Evolutionary conservation across 2,797 vertebrate species (phyloP).

Genomic region (Florisuga fusca): DNA sequence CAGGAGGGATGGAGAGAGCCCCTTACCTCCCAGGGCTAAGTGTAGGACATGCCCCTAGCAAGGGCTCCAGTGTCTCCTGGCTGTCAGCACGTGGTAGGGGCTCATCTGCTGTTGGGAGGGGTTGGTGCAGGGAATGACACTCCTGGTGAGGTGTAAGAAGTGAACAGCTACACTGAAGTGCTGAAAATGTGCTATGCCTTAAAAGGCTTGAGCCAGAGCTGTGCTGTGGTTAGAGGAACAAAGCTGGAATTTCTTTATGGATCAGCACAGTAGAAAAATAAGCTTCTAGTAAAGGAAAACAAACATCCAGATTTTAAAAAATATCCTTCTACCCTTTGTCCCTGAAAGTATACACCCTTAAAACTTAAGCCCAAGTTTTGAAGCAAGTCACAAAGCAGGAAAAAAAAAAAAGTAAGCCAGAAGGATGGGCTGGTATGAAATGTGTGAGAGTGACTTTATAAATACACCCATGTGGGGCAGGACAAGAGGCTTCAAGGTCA

Average conservation of each 20-base stretch:
- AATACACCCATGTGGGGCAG: background rate
- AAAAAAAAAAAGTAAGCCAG: background rate
- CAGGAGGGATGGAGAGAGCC: background rate
- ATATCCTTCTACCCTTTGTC: background rate
- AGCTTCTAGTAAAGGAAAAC: background rate
- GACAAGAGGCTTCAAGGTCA: background rate
- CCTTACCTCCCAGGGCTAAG: background rate
- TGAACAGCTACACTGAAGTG: background rate
- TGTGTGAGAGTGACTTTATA: background rate
- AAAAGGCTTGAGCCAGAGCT: background rate
- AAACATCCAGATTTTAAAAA: background rate
- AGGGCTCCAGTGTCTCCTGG: fast-evolving
- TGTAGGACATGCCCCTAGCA: fast-evolving
- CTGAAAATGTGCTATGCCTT: background rate
- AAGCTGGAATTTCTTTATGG: background rate
- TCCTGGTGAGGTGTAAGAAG: background rate
- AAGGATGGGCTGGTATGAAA: background rate
- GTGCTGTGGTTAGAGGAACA: background rate
- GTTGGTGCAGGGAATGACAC: background rate
- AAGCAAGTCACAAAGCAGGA: background rate
- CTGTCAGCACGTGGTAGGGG: background rate
- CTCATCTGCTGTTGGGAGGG: background rate
- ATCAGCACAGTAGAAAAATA: background rate
- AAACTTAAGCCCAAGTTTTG: background rate
- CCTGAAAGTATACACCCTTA: background rate